Conservation (phyloP, 2,888 invertebrate genomes). For the Coremacera marginata region DNA sequence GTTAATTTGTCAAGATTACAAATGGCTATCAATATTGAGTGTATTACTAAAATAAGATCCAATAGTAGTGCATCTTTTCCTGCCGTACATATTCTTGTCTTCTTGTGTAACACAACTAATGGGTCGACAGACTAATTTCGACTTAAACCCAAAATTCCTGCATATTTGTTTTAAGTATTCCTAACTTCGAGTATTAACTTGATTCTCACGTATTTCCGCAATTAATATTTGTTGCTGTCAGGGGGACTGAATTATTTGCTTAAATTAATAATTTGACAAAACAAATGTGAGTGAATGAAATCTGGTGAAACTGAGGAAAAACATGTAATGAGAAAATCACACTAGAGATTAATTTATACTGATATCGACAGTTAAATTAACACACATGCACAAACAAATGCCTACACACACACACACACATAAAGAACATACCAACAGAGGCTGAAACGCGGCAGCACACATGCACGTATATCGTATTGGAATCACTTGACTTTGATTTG, state of each 20-base stretch:
- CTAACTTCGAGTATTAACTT: background rate
- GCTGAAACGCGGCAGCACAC: background rate
- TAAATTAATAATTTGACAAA: conserved; percentile 11
- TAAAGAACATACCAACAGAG: background rate
- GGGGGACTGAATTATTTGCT: conserved; percentile 3
- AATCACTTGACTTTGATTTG: conserved; percentile 33
- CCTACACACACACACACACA: background rate
- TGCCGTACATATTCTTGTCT: too few species aligned
- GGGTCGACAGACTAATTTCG: too few species aligned
- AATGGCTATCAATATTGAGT: too few species aligned
- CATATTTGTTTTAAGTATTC: too few species aligned
- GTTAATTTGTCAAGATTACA: too few species aligned
- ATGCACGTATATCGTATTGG: conserved; percentile 26
- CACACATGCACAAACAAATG: background rate
- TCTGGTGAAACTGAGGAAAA: background rate
- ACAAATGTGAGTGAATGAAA: background rate
- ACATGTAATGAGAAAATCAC: conserved; percentile 22
- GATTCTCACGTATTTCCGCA: conserved; percentile 11
- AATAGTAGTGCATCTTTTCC: too few species aligned
- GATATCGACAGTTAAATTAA: background rate
- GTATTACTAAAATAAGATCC: too few species aligned
- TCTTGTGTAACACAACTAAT: too few species aligned
- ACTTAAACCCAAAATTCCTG: too few species aligned
- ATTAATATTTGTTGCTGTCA: background rate
- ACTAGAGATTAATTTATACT: conserved; percentile 1